Evolutionary conservation across 2,113 vertebrate genomes (phyloP).

Genomic region (Callopanchax toddi): DNA sequence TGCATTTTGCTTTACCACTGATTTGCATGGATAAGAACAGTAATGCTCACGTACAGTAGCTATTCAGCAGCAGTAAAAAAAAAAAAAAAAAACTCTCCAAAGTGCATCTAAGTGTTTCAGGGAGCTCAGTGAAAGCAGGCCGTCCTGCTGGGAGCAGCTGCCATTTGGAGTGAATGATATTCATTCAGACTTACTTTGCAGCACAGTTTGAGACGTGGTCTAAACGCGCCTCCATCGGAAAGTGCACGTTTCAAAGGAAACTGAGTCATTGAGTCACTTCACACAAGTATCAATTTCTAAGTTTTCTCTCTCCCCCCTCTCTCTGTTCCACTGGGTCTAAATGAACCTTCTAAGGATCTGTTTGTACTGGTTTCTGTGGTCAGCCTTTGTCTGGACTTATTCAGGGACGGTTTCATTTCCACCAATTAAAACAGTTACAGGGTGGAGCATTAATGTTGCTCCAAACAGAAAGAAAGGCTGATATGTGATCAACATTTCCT

Average conservation of each 20-base stretch:
- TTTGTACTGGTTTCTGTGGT: slow-evolving; percentile 20
- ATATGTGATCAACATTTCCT: too few species aligned
- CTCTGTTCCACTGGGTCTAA: slow-evolving; percentile 1
- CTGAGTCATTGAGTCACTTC: not conserved
- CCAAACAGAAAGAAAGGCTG: slow-evolving; percentile 26
- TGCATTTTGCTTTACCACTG: not conserved
- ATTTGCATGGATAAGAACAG: not conserved
- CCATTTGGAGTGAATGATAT: slow-evolving; percentile 22
- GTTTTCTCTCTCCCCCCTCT: not conserved
- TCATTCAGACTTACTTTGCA: slow-evolving; percentile 20
- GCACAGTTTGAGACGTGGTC: slow-evolving; percentile 29
- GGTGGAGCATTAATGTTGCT: slow-evolving; percentile 4
- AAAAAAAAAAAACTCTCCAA: slow-evolving; percentile 4
- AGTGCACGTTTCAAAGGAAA: slow-evolving; percentile 24
- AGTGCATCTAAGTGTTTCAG: slow-evolving; percentile 22
- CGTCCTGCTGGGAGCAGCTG: slow-evolving; percentile 45
- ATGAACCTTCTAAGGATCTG: slow-evolving; percentile 15
- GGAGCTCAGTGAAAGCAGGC: not conserved
- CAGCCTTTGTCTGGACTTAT: slow-evolving; percentile 29
- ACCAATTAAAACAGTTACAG: slow-evolving; percentile 27
- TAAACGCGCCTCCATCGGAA: slow-evolving; percentile 29
- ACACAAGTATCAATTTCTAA: slow-evolving; percentile 9
- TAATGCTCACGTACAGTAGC: too few species aligned
- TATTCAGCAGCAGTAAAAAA: not conserved
- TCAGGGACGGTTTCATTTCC: slow-evolving; percentile 23